Evolutionary conservation across 2,113 vertebrate species (phyloP).

Genomic region (Stigmatopora argus): DNA sequence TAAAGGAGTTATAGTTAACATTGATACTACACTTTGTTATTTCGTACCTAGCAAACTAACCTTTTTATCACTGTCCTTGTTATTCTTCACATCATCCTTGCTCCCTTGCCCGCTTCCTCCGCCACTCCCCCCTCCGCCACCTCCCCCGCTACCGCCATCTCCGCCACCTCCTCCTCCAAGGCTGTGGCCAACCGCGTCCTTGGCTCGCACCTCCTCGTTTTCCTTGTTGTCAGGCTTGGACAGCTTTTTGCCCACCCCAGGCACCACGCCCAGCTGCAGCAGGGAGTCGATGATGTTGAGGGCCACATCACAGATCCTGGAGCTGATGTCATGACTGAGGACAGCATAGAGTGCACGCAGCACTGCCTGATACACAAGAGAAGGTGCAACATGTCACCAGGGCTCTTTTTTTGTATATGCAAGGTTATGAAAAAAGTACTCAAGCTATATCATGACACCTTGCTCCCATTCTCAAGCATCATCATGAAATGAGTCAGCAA

Average conservation of each 20-base stretch:
- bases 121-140: constrained; percentile 72
- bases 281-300: constrained; percentile 94
- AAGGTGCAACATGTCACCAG: neutral
- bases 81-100: constrained; percentile 84
- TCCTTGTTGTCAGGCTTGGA: constrained; percentile 89
- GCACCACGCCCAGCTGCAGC: constrained; percentile 91
- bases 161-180: constrained; percentile 65
- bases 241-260: constrained; percentile 79
- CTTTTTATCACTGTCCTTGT: constrained; percentile 81
- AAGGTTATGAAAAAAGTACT: too few species aligned
- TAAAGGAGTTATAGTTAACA: too few species aligned
- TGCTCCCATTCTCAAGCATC: too few species aligned
- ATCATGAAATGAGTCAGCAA: too few species aligned
- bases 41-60: constrained; percentile 10
- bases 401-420: neutral
- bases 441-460: too few species aligned
- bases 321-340: constrained; percentile 93
- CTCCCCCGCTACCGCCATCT: constrained; percentile 56
- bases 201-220: constrained; percentile 81
- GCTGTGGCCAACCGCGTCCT: constrained; percentile 75
- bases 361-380: constrained; percentile 74
- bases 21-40: too few species aligned
- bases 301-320: constrained; percentile 91
- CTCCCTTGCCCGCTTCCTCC: constrained; percentile 70
- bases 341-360: constrained; percentile 92